Conservation (phyloP, 2,888 invertebrate genomes). For the Glaucopsyche alexis region DNA sequence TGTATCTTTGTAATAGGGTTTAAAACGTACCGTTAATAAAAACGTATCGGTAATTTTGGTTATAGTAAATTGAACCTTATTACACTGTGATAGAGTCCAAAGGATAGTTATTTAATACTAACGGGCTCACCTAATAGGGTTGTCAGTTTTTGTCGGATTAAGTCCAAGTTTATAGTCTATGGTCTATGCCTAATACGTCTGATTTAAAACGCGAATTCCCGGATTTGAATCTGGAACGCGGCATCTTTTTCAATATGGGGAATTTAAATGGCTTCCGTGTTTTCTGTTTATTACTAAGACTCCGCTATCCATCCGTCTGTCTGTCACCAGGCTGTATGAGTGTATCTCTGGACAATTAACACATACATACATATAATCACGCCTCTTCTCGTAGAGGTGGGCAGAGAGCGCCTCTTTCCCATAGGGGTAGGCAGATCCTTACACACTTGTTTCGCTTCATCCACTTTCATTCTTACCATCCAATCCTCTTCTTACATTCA, state of each 20-base stretch:
- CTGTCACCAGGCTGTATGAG: no score
- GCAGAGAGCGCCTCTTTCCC: no score
- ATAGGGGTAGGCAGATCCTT: no score
- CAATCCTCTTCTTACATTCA: no score
- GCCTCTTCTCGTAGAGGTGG: no score
- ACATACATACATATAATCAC: no score
- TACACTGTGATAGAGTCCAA: neutral
- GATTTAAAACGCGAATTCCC: constrained; percentile 6
- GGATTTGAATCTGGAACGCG: constrained; percentile 19
- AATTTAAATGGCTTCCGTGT: neutral
- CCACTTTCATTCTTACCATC: no score
- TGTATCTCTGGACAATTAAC: no score
- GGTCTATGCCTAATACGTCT: constrained; percentile 23
- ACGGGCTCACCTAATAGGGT: constrained; percentile 13
- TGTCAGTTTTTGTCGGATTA: constrained; percentile 6
- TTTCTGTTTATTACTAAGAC: neutral
- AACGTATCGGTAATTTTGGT: neutral
- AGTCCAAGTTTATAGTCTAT: constrained; percentile 19
- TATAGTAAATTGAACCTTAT: neutral
- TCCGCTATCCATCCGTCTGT: no score
- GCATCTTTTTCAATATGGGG: constrained; percentile 21
- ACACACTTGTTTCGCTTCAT: no score
- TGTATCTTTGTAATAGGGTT: neutral
- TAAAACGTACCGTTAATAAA: neutral
- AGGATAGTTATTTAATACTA: neutral